Evolutionary conservation across 2,797 vertebrate species (phyloP), one percentile per base, ranked within the genome.

Genomic region (Percopsis omiscomaycus): DNA sequence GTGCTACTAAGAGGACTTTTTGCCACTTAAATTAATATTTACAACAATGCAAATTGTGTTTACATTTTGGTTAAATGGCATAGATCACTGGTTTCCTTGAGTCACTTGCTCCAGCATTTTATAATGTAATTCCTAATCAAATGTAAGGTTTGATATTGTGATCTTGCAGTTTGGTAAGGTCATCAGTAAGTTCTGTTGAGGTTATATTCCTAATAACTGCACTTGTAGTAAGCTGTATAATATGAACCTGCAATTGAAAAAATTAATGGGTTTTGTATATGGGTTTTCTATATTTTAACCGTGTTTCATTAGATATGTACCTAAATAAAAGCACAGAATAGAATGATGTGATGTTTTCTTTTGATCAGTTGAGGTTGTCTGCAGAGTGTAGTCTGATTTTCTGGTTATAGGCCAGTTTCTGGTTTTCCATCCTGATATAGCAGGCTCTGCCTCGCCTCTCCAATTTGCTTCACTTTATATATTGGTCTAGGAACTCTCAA

Each of bases 31-130:
- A 58, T 27, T 59, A 16, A 68, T 82, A 75, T 80, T 77, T 75
- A 77, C 67, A 58, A 22, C 55, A 30, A 55, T 74, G 4, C 52
- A 69, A 76, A 59, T 51, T 89, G 84, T 87, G 87, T 88, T 73
- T 71, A 59, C 75, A 78, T 70, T 85, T 82, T 82, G 62, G 50
- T 78, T 63, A 52, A 71, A 70, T 6, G 11, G 28, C 61, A 51
- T 59, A 8, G 50, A 74, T 65, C 82, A 71, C 78, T 85, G 70
- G 70, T 73, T 74, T 68, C 66, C 30, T 22, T 60, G 63, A 75
- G 37, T 80, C 66, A 61, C 75, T 78, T 79, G 83, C 16, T 67
- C 80, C 82, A 84, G 79, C 61, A 59, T 86, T 89, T 89, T 86
- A 53, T 86, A 83, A 55, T 9, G 27, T 58, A 37, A 51, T 75